Evolutionary conservation across 2,113 vertebrate genomes (phyloP).

Genomic region (Rhadina sibilatrix): DNA sequence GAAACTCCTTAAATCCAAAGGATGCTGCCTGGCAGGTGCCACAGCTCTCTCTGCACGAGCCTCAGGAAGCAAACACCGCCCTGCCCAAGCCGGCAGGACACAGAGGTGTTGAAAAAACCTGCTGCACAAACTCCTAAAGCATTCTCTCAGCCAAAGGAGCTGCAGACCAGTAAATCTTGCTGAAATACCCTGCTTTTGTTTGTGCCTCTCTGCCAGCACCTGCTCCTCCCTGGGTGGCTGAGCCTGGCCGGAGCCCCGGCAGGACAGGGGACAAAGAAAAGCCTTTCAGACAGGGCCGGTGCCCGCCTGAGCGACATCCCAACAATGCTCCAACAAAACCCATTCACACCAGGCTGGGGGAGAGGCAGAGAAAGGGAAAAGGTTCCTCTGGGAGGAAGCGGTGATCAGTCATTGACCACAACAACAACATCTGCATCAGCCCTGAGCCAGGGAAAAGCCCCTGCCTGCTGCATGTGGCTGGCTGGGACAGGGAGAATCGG

Average conservation of each 20-base stretch:
- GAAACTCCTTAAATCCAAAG: background rate
- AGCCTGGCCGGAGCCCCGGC: background rate
- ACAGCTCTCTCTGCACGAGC: accelerated
- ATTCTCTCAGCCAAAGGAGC: background rate
- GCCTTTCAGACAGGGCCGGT: background rate
- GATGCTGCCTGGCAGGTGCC: background rate
- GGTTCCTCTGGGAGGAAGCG: background rate
- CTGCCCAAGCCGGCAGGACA: accelerated
- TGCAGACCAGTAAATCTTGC: background rate
- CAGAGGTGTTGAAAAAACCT: accelerated
- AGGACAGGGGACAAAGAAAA: slow-evolving; percentile 28
- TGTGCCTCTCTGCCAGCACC: background rate
- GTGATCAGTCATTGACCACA: background rate
- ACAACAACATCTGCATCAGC: slow-evolving; percentile 34
- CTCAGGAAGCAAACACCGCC: accelerated
- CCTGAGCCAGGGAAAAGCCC: background rate
- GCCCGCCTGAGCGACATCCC: background rate
- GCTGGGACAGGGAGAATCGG: background rate
- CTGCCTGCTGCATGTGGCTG: background rate
- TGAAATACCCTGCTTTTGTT: slow-evolving; percentile 13
- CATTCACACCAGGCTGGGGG: background rate
- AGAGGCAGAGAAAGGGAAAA: slow-evolving; percentile 20
- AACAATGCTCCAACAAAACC: background rate
- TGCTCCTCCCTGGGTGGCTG: slow-evolving; percentile 50
- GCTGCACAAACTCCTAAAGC: background rate